These are phyloP conservation scores for Chaetogeoica ovagalla DNA, from an alignment of 2,888 invertebrate genomes.

Conservation along the genomic window DNA sequence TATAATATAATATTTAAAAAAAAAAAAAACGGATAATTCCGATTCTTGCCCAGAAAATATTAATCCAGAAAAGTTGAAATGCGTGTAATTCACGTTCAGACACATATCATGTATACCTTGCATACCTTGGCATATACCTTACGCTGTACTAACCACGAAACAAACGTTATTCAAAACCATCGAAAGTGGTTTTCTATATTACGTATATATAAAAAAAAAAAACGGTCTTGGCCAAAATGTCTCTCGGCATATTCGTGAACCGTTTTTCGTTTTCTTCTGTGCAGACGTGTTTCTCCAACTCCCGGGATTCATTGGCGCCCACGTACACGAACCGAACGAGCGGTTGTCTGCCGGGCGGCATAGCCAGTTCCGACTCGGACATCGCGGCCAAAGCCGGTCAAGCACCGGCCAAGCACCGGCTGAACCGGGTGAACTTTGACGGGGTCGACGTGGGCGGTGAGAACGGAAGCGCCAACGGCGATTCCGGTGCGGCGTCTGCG, in stretches of 20 bases:
- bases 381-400: constrained; percentile 74
- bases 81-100: too few species aligned
- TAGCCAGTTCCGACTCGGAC: constrained; percentile 64
- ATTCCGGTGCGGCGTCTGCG: constrained; percentile 64
- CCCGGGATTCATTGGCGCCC: constrained; percentile 74
- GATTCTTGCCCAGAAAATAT: too few species aligned
- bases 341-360: constrained; percentile 62
- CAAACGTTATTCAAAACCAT: too few species aligned
- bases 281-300: constrained; percentile 72
- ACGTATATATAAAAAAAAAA: too few species aligned
- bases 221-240: too few species aligned
- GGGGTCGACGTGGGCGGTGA: constrained; percentile 66
- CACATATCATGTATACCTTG: too few species aligned
- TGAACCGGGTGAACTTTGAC: constrained; percentile 61
- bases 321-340: constrained; percentile 68
- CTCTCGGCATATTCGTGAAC: neutral
- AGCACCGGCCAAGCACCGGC: constrained; percentile 59
- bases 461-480: neutral
- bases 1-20: too few species aligned
- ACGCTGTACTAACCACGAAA: too few species aligned
- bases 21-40: too few species aligned
- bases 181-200: too few species aligned
- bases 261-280: neutral
- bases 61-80: too few species aligned
- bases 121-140: too few species aligned